These are phyloP conservation scores for Melanerpes aurifrons DNA, from an alignment of 2,113 vertebrate genomes.

Conservation along the genomic window DNA sequence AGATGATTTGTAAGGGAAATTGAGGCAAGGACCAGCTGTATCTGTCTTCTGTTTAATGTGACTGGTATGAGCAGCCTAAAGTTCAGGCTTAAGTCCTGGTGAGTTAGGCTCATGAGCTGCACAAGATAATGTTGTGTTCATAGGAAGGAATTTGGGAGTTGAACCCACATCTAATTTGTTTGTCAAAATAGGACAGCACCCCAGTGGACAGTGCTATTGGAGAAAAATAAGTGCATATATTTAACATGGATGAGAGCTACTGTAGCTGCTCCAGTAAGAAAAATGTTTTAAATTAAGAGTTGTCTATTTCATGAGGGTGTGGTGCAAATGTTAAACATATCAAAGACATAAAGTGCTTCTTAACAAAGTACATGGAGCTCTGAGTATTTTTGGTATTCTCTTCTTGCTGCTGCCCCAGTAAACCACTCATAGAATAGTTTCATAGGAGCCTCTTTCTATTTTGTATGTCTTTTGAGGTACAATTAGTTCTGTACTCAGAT, in stretches of 20 bases:
- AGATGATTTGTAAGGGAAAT: not conserved
- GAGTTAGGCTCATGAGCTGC: not conserved
- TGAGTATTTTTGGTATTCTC: conserved; percentile 39
- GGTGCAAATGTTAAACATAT: conserved; percentile 25
- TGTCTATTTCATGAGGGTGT: not conserved
- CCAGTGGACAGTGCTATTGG: not conserved
- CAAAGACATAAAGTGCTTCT: conserved; percentile 1
- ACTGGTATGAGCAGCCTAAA: not conserved
- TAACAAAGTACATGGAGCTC: conserved; percentile 20
- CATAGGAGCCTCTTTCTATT: conserved; percentile 22
- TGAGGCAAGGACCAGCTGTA: not conserved
- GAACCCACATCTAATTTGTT: not conserved
- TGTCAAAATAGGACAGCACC: not conserved
- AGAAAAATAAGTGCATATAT: not conserved
- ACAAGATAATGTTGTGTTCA: not conserved
- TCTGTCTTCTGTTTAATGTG: not conserved
- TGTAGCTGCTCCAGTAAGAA: not conserved
- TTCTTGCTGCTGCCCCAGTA: not conserved
- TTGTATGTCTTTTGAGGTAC: conserved; percentile 29
- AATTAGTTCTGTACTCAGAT: not conserved
- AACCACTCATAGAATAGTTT: conserved; percentile 35
- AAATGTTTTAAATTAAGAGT: conserved; percentile 39
- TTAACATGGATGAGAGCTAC: not conserved
- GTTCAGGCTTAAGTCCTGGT: not conserved
- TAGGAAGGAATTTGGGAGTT: not conserved